Evolutionary conservation across 1,140 invertebrate species (phyloP).

Genomic region (Leptopilina boulardi): DNA sequence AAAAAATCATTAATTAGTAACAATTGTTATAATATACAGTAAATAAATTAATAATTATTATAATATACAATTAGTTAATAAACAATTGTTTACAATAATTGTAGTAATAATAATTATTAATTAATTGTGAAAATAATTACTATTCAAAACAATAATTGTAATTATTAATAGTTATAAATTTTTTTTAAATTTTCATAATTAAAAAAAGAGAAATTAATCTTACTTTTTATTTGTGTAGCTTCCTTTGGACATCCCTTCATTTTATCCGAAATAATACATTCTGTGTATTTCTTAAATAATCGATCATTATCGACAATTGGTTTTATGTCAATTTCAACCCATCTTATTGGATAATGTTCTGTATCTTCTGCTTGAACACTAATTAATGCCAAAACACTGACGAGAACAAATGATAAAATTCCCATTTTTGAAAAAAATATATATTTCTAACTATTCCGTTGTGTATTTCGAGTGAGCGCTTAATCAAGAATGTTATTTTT

Average conservation of each 20-base stretch:
- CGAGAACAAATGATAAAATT: conserved; percentile 28
- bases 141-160: neutral
- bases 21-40: too few species aligned
- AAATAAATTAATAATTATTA: too few species aligned
- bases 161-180: neutral
- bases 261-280: conserved; percentile 49
- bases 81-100: too few species aligned
- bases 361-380: conserved; percentile 30
- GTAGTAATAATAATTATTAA: too few species aligned
- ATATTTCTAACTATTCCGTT: neutral
- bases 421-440: conserved; percentile 24
- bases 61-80: too few species aligned
- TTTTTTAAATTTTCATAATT: neutral
- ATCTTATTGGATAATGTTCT: conserved; percentile 53
- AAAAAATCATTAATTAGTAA: neutral
- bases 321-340: conserved; percentile 53
- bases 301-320: conserved; percentile 57
- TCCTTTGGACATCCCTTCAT: conserved; percentile 52
- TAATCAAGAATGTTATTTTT: conserved; percentile 4
- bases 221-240: conserved; percentile 55
- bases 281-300: conserved; percentile 58
- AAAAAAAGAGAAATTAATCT: conserved; percentile 44
- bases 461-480: neutral
- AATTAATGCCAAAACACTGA: conserved; percentile 16
- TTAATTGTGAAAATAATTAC: too few species aligned